A percentile compares a stretch with the other conserved stretches of the same genome.
phyloP scores from a whole-genome alignment of 2,113 vertebrate genomes.

The Syngnathus scovelli region DNA sequence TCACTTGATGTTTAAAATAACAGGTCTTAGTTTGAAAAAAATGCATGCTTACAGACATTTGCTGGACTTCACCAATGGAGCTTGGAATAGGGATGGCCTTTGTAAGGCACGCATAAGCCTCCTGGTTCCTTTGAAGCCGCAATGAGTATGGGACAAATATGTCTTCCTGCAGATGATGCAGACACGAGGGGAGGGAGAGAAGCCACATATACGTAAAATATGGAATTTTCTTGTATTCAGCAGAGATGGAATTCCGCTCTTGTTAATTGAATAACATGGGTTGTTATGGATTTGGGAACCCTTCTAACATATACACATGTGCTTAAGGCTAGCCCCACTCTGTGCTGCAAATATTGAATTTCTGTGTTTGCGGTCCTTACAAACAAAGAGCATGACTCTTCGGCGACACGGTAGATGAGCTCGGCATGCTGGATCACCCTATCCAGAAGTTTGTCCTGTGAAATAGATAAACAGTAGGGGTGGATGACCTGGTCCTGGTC shows the following conservation, averaged over 20 bases:
- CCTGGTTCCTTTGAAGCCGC: constrained; percentile 58
- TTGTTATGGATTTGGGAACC: background rate
- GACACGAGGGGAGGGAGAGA: background rate
- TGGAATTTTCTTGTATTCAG: background rate
- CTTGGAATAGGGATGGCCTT: constrained; percentile 62
- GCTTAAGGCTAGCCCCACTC: background rate
- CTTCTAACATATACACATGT: background rate
- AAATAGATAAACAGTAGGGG: constrained; percentile 60
- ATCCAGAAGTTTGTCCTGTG: constrained; percentile 72
- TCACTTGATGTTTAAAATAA: no score
- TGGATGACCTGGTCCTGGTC: constrained; percentile 46
- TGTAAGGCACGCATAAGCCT: constrained; percentile 54
- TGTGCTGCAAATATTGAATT: background rate
- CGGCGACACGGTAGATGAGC: constrained; percentile 69
- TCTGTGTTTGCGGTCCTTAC: constrained; percentile 53
- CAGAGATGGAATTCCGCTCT: constrained; percentile 31
- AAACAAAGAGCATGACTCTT: constrained; percentile 69
- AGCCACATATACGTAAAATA: background rate
- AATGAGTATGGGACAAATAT: constrained; percentile 64
- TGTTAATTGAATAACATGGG: background rate
- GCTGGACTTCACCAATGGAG: constrained; percentile 70
- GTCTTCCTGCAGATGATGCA: constrained; percentile 55
- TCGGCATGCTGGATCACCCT: constrained; percentile 72
- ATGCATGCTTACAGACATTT: constrained; percentile 64
- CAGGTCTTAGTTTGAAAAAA: no score